Percentiles rank a stretch among this genome's conserved stretches.
Conservation (phyloP, 2,888 invertebrate species). For the Amorpha juglandis region DNA sequence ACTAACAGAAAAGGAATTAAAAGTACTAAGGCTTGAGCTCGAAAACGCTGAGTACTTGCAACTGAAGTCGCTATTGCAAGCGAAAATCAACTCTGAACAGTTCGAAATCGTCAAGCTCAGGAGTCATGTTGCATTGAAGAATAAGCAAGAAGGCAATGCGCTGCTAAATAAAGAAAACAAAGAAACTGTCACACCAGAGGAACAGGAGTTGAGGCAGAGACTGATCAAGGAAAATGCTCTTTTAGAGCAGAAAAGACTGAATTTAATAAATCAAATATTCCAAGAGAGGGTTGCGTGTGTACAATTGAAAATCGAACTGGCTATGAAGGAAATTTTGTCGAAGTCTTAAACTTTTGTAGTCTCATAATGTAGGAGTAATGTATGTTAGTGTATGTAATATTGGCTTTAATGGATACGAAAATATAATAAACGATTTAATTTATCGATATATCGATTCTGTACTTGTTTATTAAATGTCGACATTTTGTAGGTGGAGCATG, state of each 20-base stretch:
- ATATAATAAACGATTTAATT: conserved; percentile 13
- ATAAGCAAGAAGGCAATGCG: conserved; percentile 68
- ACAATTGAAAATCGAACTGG: conserved; percentile 88
- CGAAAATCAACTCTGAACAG: conserved; percentile 89
- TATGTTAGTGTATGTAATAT: conserved; percentile 21
- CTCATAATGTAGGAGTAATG: neutral
- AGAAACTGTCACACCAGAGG: conserved; percentile 66
- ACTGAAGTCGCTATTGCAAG: conserved; percentile 87
- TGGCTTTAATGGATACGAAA: conserved; percentile 16
- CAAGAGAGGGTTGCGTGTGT: conserved; percentile 89
- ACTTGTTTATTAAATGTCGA: neutral
- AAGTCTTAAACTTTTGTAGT: conserved; percentile 57
- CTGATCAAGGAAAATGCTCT: conserved; percentile 86
- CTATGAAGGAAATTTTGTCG: conserved; percentile 83
- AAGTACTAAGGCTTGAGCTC: conserved; percentile 85
- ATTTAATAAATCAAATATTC: conserved; percentile 87
- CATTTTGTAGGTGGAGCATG: neutral
- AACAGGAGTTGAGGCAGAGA: conserved; percentile 71
- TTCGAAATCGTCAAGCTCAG: conserved; percentile 88
- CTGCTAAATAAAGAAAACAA: conserved; percentile 63
- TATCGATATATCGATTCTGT: conserved; percentile 17
- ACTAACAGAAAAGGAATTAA: conserved; percentile 83
- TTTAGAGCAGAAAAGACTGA: conserved; percentile 87
- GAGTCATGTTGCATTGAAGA: conserved; percentile 80
- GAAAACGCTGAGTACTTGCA: conserved; percentile 87